These are phyloP conservation scores for Atrichornis clamosus DNA, from an alignment of 2,113 vertebrate genomes.

Conservation along the genomic window DNA sequence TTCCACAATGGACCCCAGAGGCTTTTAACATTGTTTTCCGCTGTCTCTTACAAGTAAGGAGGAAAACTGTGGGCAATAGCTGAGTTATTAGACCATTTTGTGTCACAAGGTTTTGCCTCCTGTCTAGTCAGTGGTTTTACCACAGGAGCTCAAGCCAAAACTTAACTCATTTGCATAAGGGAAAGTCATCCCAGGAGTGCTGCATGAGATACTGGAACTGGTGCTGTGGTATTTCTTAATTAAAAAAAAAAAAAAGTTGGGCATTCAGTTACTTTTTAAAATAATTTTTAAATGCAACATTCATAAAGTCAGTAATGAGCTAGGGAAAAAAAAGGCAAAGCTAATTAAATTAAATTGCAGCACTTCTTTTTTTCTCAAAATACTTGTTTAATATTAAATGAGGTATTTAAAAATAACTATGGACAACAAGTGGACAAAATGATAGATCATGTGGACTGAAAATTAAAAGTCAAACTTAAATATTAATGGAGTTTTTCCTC, in stretches of 20 bases:
- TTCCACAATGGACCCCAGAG: background rate
- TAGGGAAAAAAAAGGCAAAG: background rate
- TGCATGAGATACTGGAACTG: background rate
- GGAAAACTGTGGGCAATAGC: background rate
- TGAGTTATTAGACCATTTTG: background rate
- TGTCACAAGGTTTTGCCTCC: background rate
- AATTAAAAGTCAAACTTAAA: conserved; percentile 15
- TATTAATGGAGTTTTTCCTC: background rate
- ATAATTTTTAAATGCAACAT: background rate
- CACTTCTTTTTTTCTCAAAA: background rate
- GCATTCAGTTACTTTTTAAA: background rate
- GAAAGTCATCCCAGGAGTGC: background rate
- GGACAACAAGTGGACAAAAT: background rate
- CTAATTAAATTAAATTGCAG: conserved; percentile 26
- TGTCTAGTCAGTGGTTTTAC: background rate
- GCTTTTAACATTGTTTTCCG: background rate
- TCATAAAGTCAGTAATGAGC: background rate
- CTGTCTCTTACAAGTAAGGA: background rate
- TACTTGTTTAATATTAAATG: conserved; percentile 45
- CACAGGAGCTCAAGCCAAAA: background rate
- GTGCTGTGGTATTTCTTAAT: background rate
- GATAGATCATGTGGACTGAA: conserved; percentile 17
- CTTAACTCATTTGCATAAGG: background rate
- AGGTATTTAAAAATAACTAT: conserved; percentile 43
- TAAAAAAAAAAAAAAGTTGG: background rate